Percentiles rank a stretch among this genome's conserved stretches.
These are phyloP conservation scores for Dromiciops gliroides DNA, from an alignment of 2,113 vertebrate species.

Conservation along the genomic window DNA sequence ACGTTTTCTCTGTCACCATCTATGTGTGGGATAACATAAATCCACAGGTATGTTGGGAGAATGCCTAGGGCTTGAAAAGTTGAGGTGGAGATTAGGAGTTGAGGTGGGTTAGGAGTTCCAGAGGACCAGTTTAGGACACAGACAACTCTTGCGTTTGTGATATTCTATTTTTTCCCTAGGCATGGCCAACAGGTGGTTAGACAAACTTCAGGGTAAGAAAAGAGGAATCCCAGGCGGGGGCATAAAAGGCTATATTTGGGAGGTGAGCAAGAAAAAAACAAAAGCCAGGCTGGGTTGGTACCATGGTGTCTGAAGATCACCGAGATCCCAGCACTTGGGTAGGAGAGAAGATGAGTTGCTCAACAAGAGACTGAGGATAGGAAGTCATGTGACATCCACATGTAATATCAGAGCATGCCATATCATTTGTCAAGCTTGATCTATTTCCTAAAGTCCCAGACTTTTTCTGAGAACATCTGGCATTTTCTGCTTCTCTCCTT, in stretches of 20 bases:
- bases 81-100: neutral
- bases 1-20: accelerated
- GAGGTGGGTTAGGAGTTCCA: neutral
- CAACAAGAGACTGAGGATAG: neutral
- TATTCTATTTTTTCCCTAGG: neutral
- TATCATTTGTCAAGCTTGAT: neutral
- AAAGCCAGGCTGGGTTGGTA: neutral
- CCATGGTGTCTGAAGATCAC: neutral
- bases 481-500: neutral
- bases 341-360: neutral
- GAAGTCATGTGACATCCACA: neutral
- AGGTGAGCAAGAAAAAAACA: neutral
- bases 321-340: neutral
- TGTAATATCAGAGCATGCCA: neutral
- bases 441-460: neutral
- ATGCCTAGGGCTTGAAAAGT: neutral
- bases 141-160: neutral
- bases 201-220: neutral
- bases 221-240: neutral
- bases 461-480: neutral
- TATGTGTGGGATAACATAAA: neutral
- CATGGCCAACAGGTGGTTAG: neutral
- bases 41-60: neutral
- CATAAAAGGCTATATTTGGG: neutral
- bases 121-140: neutral